Percentiles rank a stretch among this genome's conserved stretches.
Evolutionary conservation across 2,888 invertebrate genomes (phyloP).

Genomic region (Endotricha flammealis): DNA sequence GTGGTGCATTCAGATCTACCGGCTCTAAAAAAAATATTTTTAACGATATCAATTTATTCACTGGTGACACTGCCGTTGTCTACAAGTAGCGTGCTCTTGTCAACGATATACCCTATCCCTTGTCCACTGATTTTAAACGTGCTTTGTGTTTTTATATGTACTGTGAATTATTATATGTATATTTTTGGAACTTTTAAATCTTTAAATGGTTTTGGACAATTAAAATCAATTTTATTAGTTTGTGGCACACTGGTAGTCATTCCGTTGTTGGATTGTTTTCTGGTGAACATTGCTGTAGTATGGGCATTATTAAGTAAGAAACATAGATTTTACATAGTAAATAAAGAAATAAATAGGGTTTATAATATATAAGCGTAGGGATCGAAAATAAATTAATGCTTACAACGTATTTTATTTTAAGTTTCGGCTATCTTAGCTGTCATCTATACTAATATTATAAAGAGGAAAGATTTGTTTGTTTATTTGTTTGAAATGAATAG

Average conservation of each 20-base stretch:
- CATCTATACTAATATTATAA: too few species aligned
- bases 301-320: constrained; percentile 97
- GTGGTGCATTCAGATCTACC: constrained; percentile 94
- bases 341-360: constrained; percentile 96
- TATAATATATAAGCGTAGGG: too few species aligned
- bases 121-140: constrained; percentile 91
- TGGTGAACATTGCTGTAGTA: constrained; percentile 96
- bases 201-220: constrained; percentile 88
- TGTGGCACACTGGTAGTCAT: constrained; percentile 93
- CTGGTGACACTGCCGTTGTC: constrained; percentile 97
- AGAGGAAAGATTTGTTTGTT: too few species aligned
- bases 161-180: constrained; percentile 98
- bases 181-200: constrained; percentile 97
- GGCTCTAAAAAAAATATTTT: constrained; percentile 85
- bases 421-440: too few species aligned
- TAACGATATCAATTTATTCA: constrained; percentile 94
- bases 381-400: too few species aligned
- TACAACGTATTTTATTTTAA: too few species aligned
- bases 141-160: constrained; percentile 93
- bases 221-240: constrained; percentile 88
- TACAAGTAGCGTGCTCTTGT: constrained; percentile 92
- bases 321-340: constrained; percentile 97
- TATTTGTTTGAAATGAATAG: too few species aligned
- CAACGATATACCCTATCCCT: constrained; percentile 90
- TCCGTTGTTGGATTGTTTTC: constrained; percentile 94